A percentile compares a stretch with the other conserved stretches of the same genome.
Conservation (phyloP, 2,113 vertebrate species). For the Bothrops jararaca region DNA sequence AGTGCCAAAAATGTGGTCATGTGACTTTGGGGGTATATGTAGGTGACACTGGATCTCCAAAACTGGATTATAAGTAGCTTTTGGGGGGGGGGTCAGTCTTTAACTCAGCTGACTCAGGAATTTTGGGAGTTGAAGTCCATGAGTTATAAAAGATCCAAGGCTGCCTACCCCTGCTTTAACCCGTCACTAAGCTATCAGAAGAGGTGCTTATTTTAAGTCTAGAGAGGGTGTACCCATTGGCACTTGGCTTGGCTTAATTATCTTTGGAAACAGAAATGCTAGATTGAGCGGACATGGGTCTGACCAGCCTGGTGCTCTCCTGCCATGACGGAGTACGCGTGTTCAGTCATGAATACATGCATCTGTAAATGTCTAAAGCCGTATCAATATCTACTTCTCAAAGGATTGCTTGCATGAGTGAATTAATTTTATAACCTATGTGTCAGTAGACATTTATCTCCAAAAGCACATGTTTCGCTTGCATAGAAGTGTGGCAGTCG, state of each 20-base stretch:
- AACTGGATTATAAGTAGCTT: neutral
- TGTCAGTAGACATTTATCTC: conserved; percentile 6
- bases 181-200: neutral
- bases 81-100: neutral
- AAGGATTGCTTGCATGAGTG: neutral
- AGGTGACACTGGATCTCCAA: neutral
- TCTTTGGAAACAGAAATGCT: neutral
- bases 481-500: neutral
- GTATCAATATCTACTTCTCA: neutral
- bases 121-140: too few species aligned
- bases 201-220: neutral
- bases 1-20: neutral
- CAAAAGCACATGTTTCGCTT: neutral
- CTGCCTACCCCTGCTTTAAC: neutral
- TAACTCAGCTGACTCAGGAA: neutral
- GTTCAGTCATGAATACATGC: neutral
- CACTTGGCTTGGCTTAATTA: neutral
- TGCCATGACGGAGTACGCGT: neutral
- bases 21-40: neutral
- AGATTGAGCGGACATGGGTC: too few species aligned
- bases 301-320: neutral
- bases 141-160: too few species aligned
- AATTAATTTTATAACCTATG: neutral
- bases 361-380: neutral
- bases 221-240: neutral